phyloP scores from a whole-genome alignment of 2,888 invertebrate genomes.

The Amphimallon solstitiale region DNA sequence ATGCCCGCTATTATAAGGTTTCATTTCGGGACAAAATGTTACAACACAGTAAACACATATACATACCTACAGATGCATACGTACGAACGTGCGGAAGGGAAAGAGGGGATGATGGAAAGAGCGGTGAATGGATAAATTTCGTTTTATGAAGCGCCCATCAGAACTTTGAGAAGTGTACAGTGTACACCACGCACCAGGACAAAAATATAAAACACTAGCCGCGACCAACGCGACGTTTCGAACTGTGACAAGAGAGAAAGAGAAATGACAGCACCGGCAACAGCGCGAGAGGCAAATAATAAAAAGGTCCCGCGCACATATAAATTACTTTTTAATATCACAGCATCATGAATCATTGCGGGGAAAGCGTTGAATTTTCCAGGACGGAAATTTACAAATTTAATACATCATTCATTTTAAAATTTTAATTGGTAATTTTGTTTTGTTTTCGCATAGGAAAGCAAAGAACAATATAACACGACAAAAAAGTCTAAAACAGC shows the following conservation, averaged over 20 bases:
- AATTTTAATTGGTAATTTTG: slow-evolving; percentile 37
- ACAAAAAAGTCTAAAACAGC: too few species aligned
- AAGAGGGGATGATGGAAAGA: not conserved
- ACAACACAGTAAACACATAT: slow-evolving; percentile 5
- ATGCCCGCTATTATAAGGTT: slow-evolving; percentile 25
- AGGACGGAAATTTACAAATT: slow-evolving; percentile 60
- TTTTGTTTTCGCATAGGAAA: slow-evolving; percentile 21
- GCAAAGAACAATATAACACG: too few species aligned
- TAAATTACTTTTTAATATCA: slow-evolving; percentile 64
- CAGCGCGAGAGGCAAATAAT: slow-evolving; percentile 51
- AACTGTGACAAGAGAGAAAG: too few species aligned
- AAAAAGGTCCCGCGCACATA: slow-evolving; percentile 57
- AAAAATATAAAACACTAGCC: slow-evolving; percentile 53
- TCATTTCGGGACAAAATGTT: slow-evolving; percentile 14
- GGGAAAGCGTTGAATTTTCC: slow-evolving; percentile 57
- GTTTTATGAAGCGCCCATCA: slow-evolving; percentile 24
- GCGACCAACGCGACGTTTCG: not conserved
- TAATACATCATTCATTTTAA: slow-evolving; percentile 57
- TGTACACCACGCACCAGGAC: slow-evolving; percentile 31
- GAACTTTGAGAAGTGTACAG: not conserved
- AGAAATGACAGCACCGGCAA: slow-evolving; percentile 11
- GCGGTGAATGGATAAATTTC: slow-evolving; percentile 24
- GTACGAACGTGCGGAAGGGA: not conserved
- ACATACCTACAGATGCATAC: not conserved
- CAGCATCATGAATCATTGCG: slow-evolving; percentile 62